Conservation (phyloP, 1,140 invertebrate species). For the Cyphomyrmex costatus region DNA sequence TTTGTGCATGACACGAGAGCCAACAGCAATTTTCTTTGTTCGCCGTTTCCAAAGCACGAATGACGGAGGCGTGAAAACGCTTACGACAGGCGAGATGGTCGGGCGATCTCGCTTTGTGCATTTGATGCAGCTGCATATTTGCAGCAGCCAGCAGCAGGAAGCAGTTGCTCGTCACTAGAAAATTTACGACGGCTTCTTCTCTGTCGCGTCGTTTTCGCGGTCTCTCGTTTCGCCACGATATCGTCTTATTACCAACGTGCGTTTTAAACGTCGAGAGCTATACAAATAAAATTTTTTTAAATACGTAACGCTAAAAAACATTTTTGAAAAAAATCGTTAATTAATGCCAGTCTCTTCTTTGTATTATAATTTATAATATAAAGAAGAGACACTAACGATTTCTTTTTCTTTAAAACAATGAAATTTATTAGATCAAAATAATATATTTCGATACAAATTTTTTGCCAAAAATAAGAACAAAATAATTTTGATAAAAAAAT, state of each 20-base stretch:
- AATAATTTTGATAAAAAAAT: slow-evolving; percentile 9
- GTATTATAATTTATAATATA: too few species aligned
- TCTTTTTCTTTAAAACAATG: not conserved
- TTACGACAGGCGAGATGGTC: slow-evolving; percentile 58
- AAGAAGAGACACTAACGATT: not conserved
- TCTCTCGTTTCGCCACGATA: slow-evolving; percentile 59
- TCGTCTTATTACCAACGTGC: slow-evolving; percentile 70
- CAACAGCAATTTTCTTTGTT: slow-evolving; percentile 61
- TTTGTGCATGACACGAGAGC: slow-evolving; percentile 28
- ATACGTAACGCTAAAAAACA: not conserved
- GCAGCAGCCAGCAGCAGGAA: slow-evolving; percentile 29
- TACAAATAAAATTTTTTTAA: not conserved
- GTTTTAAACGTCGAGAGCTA: slow-evolving; percentile 60
- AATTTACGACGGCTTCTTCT: slow-evolving; percentile 75
- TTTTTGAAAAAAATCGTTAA: too few species aligned
- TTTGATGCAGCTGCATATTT: slow-evolving; percentile 66
- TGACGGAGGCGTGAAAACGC: slow-evolving; percentile 60
- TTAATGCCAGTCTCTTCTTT: too few species aligned
- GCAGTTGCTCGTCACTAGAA: slow-evolving; percentile 69
- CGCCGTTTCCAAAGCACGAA: slow-evolving; percentile 40
- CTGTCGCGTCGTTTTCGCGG: slow-evolving; percentile 28
- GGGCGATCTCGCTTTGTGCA: slow-evolving; percentile 70
- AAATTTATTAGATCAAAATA: slow-evolving; percentile 18
- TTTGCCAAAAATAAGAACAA: not conserved
- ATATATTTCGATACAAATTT: slow-evolving; percentile 18